phyloP scores from a whole-genome alignment of 2,113 vertebrate species.

The Podilymbus podiceps region DNA sequence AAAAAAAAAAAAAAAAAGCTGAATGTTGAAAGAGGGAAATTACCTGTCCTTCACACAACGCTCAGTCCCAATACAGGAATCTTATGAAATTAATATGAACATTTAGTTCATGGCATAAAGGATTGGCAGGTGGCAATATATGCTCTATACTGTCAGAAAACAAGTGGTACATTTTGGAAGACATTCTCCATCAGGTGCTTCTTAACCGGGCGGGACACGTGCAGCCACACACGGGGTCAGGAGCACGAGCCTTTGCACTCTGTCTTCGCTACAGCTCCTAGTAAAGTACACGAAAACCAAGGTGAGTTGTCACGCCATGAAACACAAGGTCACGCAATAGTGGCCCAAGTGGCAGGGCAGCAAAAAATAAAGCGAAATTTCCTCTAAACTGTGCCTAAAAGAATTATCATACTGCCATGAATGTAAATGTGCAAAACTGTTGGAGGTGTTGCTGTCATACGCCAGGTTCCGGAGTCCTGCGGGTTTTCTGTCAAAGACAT shows the following conservation, averaged over 20 bases:
- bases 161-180: background rate
- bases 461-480: background rate
- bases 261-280: background rate
- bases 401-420: background rate
- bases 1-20: too few species aligned
- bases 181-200: background rate
- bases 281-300: background rate
- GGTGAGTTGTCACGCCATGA: background rate
- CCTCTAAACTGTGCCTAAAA: background rate
- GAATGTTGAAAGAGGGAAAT: background rate
- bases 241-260: accelerated
- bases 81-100: background rate
- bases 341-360: background rate
- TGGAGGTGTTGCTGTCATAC: background rate
- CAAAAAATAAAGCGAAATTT: background rate
- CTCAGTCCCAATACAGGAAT: background rate
- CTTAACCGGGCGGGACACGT: background rate
- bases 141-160: background rate
- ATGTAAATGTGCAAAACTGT: background rate
- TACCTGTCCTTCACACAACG: accelerated
- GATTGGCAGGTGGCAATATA: background rate
- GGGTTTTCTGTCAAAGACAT: background rate
- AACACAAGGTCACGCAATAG: background rate
- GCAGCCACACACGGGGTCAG: background rate
- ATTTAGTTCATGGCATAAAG: background rate